Conservation (phyloP, 2,888 invertebrate genomes). For the Lycophotia porphyrea region DNA sequence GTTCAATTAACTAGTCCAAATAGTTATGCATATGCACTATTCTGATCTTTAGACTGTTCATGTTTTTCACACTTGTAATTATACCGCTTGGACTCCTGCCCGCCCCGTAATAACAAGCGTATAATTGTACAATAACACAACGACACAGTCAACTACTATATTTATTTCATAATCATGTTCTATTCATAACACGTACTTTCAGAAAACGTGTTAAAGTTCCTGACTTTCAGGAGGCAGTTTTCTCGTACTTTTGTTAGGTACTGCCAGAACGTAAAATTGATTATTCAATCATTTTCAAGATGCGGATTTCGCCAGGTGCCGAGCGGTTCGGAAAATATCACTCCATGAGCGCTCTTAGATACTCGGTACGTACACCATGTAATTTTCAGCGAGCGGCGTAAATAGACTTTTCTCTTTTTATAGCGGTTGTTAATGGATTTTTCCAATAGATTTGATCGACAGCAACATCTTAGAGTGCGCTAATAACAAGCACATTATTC, state of each 20-base stretch:
- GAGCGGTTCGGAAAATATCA: neutral
- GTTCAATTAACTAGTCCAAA: conserved; percentile 39
- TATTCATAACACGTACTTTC: conserved; percentile 24
- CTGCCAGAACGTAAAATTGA: neutral
- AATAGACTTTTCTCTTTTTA: neutral
- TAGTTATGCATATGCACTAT: conserved; percentile 42
- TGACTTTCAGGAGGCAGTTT: neutral
- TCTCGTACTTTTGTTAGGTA: neutral
- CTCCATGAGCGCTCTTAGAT: neutral
- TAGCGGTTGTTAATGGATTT: conserved; percentile 25
- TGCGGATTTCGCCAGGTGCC: neutral
- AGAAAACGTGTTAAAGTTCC: conserved; percentile 19
- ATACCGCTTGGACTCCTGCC: conserved; percentile 61
- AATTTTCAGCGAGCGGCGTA: neutral
- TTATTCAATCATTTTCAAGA: neutral
- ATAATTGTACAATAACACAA: conserved; percentile 53
- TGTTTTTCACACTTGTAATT: conserved; percentile 60
- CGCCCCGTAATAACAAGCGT: conserved; percentile 55
- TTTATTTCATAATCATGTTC: conserved; percentile 43
- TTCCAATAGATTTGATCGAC: conserved; percentile 28
- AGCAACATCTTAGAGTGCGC: conserved; percentile 10
- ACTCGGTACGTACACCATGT: neutral
- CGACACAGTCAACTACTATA: conserved; percentile 41
- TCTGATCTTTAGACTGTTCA: conserved; percentile 51
- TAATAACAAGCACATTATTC: conserved; percentile 35